Base-by-base conservation (phyloP, 1,140 invertebrate genomes). In the Papilio helenus region DNA sequence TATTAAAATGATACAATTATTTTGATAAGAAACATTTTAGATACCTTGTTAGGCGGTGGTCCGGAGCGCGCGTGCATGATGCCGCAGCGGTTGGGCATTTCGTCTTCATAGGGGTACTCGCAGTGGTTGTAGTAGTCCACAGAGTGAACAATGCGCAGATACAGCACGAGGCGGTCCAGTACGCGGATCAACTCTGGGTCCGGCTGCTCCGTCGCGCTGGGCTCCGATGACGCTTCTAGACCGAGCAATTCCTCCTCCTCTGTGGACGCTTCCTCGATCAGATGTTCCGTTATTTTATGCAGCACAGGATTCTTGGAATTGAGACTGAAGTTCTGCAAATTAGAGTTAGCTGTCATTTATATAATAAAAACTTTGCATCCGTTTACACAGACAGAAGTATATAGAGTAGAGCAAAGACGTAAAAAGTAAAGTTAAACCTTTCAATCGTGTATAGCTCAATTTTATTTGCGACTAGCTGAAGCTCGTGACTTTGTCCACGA, bases 121-220 rank as follows among this genome's bases (percentile, higher is more conserved):
- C 98, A 99, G 86, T 99, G 98, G 94, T 99, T 99, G 92, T 99
- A 99, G 90, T 99, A 99, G 94, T 99, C 99, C 68, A 99, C 97
- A 0, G 99, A 99, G 94, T 99, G 99, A 0, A 99, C 99, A 68
- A 99, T 96, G 49, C 99, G 96, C 81, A 99, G 94, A 91, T 99
- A 99, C 12, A 99, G 93, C 46, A 99, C 96, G 58, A 99, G 96
- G 49, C 97, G 94, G 89, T 96, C 96, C 42, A 95, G 83, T 83
- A 98, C 98, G 18, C 80, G 96, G 95, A 87, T 95, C 93, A 87
- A 95, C 94, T 85, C 94, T 81, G 82, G 96, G 91, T 84, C 95
- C 76, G 81, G 94, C 92, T 90, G 96, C 89, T 82, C 96, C 93
- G 85, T 95, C 91, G 84, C 96, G 95, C 80, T 96, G 93, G 85